phyloP scores from a whole-genome alignment of 2,113 vertebrate genomes.

The Noturus placidus region DNA sequence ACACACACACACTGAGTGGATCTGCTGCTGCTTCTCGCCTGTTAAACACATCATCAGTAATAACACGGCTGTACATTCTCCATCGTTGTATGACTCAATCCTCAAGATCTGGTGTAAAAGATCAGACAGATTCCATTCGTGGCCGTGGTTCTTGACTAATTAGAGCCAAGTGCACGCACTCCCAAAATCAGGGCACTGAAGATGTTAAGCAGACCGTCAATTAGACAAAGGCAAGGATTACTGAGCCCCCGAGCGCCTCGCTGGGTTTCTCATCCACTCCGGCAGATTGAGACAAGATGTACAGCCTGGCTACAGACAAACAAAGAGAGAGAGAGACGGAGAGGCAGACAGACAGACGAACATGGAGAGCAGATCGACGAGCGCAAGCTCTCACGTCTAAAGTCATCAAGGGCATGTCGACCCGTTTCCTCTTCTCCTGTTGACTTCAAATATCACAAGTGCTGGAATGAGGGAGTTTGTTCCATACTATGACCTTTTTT shows the following conservation, averaged over 20 bases:
- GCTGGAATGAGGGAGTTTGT: conserved; percentile 6
- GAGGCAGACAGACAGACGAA: background rate
- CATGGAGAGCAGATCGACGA: conserved; percentile 23
- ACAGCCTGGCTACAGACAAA: conserved; percentile 34
- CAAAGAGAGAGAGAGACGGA: background rate
- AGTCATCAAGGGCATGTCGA: background rate
- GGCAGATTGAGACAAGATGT: conserved; percentile 57
- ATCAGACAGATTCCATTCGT: conserved; percentile 17
- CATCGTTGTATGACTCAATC: background rate
- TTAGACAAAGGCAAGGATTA: conserved; percentile 43
- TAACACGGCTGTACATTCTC: background rate
- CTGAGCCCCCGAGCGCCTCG: conserved; percentile 42
- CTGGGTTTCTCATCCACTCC: conserved; percentile 30
- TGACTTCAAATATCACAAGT: background rate
- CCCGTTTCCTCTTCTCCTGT: conserved; percentile 34
- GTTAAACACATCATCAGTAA: background rate
- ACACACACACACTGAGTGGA: background rate
- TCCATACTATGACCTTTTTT: background rate
- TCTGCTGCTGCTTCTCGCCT: background rate
- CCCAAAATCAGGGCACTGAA: conserved; percentile 20
- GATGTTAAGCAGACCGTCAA: conserved; percentile 39
- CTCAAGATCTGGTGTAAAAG: background rate
- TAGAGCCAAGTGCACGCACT: conserved; percentile 56
- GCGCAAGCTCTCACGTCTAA: background rate
- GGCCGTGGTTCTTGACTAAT: conserved; percentile 50